Evolutionary conservation across 2,797 vertebrate genomes (phyloP).

Genomic region (Rhodeus uyekii): DNA sequence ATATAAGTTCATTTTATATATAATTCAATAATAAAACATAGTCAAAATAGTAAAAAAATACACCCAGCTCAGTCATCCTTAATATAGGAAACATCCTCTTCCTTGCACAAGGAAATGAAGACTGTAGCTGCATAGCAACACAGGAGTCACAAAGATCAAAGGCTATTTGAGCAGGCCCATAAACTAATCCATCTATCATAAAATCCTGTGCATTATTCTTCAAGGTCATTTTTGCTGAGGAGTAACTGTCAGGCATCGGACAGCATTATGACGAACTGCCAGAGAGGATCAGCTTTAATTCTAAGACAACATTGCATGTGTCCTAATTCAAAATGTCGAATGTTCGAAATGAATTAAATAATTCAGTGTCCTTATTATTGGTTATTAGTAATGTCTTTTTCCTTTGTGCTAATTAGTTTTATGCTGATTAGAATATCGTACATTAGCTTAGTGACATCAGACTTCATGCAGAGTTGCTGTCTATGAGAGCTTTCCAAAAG

Average conservation of each 20-base stretch:
- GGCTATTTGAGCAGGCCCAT: constrained; percentile 6
- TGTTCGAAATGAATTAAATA: not conserved
- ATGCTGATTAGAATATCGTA: not conserved
- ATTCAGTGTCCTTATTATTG: not conserved
- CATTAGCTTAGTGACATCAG: not conserved
- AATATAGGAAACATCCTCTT: not conserved
- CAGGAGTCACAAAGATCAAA: constrained; percentile 16
- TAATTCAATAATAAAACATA: too few relatives aligned
- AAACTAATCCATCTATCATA: constrained; percentile 28
- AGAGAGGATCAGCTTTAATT: not conserved
- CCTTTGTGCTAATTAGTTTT: not conserved
- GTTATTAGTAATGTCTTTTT: not conserved
- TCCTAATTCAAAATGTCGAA: not conserved
- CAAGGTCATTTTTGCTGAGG: constrained; percentile 25
- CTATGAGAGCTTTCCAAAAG: not conserved
- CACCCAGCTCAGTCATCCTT: not conserved
- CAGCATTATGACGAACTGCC: not conserved
- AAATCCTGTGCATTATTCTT: constrained; percentile 10
- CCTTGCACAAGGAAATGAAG: not conserved
- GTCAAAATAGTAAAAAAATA: too few relatives aligned
- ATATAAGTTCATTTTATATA: too few relatives aligned
- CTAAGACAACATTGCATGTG: not conserved
- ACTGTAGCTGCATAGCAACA: constrained; percentile 12
- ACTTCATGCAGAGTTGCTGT: not conserved
- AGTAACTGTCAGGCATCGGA: constrained; percentile 12